A percentile compares a stretch with the other conserved stretches of the same genome.
Evolutionary conservation across 2,113 vertebrate species (phyloP).

Genomic region (Ptilonorhynchus violaceus): DNA sequence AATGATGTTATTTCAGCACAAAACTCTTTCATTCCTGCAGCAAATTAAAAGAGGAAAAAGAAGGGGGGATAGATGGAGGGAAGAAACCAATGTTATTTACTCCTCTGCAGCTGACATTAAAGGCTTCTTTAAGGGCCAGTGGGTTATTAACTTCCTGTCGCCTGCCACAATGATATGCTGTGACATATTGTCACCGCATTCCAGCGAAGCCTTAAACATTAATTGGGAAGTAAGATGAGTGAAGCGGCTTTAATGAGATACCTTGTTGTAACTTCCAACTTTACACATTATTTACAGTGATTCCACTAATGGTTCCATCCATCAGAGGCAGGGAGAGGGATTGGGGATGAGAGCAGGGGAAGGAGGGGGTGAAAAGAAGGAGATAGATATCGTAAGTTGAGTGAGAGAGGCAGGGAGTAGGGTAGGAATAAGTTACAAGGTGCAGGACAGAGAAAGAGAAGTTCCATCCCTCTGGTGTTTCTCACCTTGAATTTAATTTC

Average conservation of each 20-base stretch:
- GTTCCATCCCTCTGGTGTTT: not conserved
- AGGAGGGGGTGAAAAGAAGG: not conserved
- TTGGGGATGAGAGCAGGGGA: not conserved
- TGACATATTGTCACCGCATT: constrained; percentile 73
- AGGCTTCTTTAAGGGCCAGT: constrained; percentile 65
- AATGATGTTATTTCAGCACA: constrained; percentile 59
- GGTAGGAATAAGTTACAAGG: not conserved
- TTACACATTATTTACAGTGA: constrained; percentile 83
- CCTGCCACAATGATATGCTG: constrained; percentile 60
- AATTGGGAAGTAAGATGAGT: constrained; percentile 82
- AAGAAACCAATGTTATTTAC: constrained; percentile 56
- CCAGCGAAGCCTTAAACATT: constrained; percentile 76
- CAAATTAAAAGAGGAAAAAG: constrained; percentile 30
- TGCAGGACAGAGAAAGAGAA: not conserved
- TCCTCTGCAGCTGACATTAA: constrained; percentile 57
- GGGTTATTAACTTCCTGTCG: constrained; percentile 72
- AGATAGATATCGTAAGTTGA: not conserved
- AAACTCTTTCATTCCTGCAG: constrained; percentile 30
- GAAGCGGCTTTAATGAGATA: constrained; percentile 81
- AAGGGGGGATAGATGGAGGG: not conserved
- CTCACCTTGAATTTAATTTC: not conserved
- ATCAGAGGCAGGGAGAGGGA: constrained; percentile 67
- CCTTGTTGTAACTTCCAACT: constrained; percentile 82
- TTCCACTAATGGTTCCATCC: constrained; percentile 82
- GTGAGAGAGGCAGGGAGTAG: not conserved